A percentile compares a stretch with the other conserved stretches of the same genome.
These are phyloP conservation scores for Scolopax bukidnonensis DNA, from an alignment of 2,797 vertebrate species.

Conservation along the genomic window DNA sequence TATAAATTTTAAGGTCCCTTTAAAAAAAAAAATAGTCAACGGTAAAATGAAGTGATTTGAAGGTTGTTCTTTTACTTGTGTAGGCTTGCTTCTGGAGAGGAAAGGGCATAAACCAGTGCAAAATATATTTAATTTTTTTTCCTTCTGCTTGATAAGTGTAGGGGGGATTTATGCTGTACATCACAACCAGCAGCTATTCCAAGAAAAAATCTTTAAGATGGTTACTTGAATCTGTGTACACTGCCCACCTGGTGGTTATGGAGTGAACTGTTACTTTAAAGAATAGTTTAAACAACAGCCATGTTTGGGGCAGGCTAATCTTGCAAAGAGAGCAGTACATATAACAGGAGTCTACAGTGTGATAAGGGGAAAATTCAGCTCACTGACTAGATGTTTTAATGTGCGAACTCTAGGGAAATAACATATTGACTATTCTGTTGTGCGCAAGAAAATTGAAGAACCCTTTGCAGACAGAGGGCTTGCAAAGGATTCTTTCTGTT, in stretches of 20 bases:
- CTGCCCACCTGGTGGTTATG: constrained; percentile 97
- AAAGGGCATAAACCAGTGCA: neutral
- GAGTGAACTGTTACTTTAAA: constrained; percentile 97
- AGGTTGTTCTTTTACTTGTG: neutral
- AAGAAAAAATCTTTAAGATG: constrained; percentile 72
- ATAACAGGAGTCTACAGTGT: constrained; percentile 95
- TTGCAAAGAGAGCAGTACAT: constrained; percentile 96
- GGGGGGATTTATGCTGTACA: constrained; percentile 22
- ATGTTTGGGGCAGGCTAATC: constrained; percentile 99
- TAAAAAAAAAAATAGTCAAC: neutral
- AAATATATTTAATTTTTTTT: neutral
- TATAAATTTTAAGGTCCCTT: neutral
- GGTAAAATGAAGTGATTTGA: neutral
- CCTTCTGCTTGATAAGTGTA: neutral
- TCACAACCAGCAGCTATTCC: constrained; percentile 67
- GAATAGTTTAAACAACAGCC: constrained; percentile 99
- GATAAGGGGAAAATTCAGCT: constrained; percentile 97
- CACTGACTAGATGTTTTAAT: constrained; percentile 94
- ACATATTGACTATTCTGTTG: constrained; percentile 93
- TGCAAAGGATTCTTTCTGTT: constrained; percentile 86
- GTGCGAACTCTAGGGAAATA: constrained; percentile 98
- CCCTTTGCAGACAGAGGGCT: constrained; percentile 92
- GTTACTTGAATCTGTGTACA: constrained; percentile 89
- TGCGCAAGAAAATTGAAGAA: constrained; percentile 90
- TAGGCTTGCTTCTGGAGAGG: neutral